A percentile compares a stretch with the other conserved stretches of the same genome.
phyloP scores from a whole-genome alignment of 2,888 invertebrate genomes.

The Catocala fraxini region DNA sequence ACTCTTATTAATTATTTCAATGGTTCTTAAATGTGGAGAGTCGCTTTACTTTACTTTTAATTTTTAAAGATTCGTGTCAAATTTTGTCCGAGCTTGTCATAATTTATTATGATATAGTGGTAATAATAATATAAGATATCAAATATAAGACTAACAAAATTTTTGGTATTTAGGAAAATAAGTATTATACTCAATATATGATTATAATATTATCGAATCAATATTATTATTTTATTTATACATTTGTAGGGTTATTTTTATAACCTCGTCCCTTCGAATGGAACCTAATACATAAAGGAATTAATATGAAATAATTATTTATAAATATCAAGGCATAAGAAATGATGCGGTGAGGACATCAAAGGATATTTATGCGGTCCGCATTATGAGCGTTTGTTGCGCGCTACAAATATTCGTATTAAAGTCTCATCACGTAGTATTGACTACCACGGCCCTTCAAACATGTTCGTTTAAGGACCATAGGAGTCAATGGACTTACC shows the following conservation, averaged over 20 bases:
- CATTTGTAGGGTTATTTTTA: too few relatives aligned
- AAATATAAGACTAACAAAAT: too few relatives aligned
- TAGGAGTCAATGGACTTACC: too few relatives aligned
- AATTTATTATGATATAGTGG: neutral
- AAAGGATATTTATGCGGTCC: conserved; percentile 9
- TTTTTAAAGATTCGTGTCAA: neutral
- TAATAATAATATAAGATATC: neutral
- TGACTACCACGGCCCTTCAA: conserved; percentile 15
- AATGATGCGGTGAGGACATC: conserved; percentile 1
- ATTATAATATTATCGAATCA: too few relatives aligned
- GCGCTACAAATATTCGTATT: conserved; percentile 7
- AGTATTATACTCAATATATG: too few relatives aligned
- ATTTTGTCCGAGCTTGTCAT: neutral
- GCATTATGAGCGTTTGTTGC: conserved; percentile 7
- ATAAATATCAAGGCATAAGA: neutral
- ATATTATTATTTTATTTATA: too few relatives aligned
- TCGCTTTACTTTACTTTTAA: neutral
- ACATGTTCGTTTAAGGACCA: conserved; percentile 1
- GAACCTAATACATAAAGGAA: neutral
- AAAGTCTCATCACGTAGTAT: conserved; percentile 22
- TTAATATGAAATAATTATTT: neutral
- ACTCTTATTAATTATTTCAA: conserved; percentile 6
- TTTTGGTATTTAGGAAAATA: too few relatives aligned
- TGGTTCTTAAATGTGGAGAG: conserved; percentile 2
- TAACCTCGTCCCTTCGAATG: too few relatives aligned